Percentiles rank a stretch among this genome's conserved stretches.
phyloP scores from a whole-genome alignment of 2,888 invertebrate genomes.

The Baccha elongata region DNA sequence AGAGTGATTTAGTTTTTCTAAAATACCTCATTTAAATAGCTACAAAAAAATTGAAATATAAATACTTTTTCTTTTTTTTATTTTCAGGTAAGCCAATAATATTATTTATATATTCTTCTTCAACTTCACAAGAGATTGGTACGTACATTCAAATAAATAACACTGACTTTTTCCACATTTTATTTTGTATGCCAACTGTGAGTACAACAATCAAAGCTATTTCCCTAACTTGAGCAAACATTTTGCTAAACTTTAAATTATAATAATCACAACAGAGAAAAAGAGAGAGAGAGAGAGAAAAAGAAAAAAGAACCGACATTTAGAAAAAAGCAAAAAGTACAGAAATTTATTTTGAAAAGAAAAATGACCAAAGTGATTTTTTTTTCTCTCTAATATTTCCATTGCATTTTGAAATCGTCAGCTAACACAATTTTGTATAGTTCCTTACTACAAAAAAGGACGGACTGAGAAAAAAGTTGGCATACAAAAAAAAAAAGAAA shows the following conservation, averaged over 20 bases:
- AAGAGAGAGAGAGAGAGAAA: not conserved
- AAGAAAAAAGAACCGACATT: not conserved
- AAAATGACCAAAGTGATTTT: constrained; percentile 11
- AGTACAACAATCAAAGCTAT: constrained; percentile 68
- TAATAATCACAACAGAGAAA: constrained; percentile 35
- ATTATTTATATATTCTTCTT: constrained; percentile 1
- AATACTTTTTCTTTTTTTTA: constrained; percentile 28
- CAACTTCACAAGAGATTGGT: constrained; percentile 42
- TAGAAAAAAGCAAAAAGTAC: constrained; percentile 13
- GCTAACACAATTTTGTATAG: constrained; percentile 14
- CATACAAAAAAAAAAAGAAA: constrained; percentile 30
- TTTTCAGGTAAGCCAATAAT: constrained; percentile 60
- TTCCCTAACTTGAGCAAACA: constrained; percentile 56
- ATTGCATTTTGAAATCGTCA: constrained; percentile 37
- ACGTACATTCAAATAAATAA: constrained; percentile 60
- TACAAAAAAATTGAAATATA: constrained; percentile 12
- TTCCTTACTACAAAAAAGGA: constrained; percentile 19
- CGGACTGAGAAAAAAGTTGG: not conserved
- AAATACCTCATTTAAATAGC: too few species aligned
- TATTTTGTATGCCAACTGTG: constrained; percentile 38
- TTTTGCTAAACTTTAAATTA: constrained; percentile 70
- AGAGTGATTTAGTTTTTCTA: too few species aligned
- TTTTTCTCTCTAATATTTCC: not conserved
- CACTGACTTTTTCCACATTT: not conserved
- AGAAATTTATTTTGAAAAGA: constrained; percentile 7